A percentile compares a stretch with the other conserved stretches of the same genome.
phyloP scores from a whole-genome alignment of 2,113 vertebrate species.

The Menura novaehollandiae region DNA sequence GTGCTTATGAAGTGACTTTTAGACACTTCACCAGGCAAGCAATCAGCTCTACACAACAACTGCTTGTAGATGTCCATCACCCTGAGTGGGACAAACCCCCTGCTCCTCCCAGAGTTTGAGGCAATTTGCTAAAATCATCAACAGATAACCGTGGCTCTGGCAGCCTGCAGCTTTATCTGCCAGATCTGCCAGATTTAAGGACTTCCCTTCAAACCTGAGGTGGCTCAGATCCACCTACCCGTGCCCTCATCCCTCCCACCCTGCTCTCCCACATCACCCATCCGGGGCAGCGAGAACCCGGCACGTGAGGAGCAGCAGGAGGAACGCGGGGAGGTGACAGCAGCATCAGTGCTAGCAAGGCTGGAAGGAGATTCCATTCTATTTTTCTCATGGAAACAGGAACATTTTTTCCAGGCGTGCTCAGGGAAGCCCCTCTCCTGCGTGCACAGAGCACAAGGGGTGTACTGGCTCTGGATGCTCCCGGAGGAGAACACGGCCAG shows the following conservation, averaged over 20 bases:
- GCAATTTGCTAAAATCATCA: neutral
- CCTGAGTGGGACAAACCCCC: neutral
- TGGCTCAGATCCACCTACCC: accelerated
- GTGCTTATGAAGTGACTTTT: neutral
- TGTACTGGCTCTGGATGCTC: neutral
- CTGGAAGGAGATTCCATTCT: neutral
- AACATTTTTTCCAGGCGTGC: neutral
- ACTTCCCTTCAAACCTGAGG: neutral
- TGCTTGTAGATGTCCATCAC: neutral
- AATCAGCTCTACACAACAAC: neutral
- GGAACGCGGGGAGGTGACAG: neutral
- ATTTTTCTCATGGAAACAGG: neutral
- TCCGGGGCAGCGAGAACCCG: neutral
- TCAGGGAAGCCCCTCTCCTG: neutral
- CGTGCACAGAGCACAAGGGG: neutral
- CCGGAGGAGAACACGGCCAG: neutral
- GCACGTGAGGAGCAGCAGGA: neutral
- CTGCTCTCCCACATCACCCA: accelerated
- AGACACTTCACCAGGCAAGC: accelerated
- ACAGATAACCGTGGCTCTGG: neutral
- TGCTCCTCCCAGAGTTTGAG: neutral
- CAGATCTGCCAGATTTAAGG: neutral
- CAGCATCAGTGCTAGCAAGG: neutral
- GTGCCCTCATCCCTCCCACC: neutral
- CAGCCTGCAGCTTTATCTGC: neutral